Base-by-base conservation (phyloP, 2,888 invertebrate genomes). In the Lithophane semibrunnea region DNA sequence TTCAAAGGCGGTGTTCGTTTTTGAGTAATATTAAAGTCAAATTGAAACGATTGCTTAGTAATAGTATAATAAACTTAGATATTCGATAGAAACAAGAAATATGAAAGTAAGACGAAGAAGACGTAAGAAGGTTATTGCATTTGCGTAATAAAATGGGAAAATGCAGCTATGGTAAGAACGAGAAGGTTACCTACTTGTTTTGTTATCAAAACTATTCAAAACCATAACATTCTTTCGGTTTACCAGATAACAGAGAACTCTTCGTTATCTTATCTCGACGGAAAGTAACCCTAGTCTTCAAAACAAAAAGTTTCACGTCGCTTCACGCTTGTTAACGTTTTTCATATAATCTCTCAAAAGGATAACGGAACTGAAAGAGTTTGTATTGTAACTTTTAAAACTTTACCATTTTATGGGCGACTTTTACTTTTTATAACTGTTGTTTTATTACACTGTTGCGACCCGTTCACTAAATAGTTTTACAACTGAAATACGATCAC, bases 341-440 rank as follows among this genome's bases (percentile, higher is more conserved):
- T 81, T 84, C 58, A 44, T 73, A 69, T 73, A 80, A 73, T 71
- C 64, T 75, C 73, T 80, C 61, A 80, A 87, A 88, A 90, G 88
- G 88, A 89, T 90, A 91, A 90, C 91, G 88, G 90, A 74, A 74
- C 71, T 82, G 71, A 82, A 88, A 87, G 75, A 84, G 75, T 86
- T 85, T 85, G 74, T 85, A 73, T 85, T 85, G 74, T 85, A 73
- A 75, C 58, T 81, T 84, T 68, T 79, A 75, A 81, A 84, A 84
- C 83, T 83, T 80, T 73, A 68, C 76, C 65, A 75, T 75, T 89
- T 91, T 86, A 90, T 88, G 87, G 84, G 68, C 73, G 64, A 90
- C 92, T 92, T 90, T 92, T 90, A 90, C 91, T 91, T 90, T 86
- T 91, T 86, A 66, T 83, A 89, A 88, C 87, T 82, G 89, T 88